Evolutionary conservation across 2,113 vertebrate genomes (phyloP).

Genomic region (Hydropotes inermis): DNA sequence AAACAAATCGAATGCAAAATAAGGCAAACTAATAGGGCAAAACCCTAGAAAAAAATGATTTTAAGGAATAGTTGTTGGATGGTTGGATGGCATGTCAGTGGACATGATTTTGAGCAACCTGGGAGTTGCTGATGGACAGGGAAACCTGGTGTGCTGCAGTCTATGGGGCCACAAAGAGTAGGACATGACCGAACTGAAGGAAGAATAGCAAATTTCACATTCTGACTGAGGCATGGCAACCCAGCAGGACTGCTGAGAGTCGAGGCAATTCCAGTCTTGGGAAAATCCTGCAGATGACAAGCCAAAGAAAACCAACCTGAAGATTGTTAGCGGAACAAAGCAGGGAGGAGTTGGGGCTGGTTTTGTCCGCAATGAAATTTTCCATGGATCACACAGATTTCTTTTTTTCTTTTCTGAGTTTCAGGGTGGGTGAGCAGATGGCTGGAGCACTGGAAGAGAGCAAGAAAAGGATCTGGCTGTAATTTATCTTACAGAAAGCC

Average conservation of each 20-base stretch:
- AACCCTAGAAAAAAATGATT: not conserved
- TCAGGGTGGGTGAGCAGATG: not conserved
- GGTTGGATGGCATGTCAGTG: not conserved
- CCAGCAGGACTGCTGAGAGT: constrained; percentile 8
- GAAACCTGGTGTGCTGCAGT: not conserved
- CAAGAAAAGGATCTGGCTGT: not conserved
- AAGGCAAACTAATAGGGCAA: constrained; percentile 19
- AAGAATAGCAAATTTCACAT: constrained; percentile 1
- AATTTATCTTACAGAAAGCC: not conserved
- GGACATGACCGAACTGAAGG: not conserved
- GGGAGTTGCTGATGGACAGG: not conserved
- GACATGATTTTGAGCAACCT: not conserved
- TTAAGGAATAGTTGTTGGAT: not conserved
- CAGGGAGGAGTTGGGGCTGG: not conserved
- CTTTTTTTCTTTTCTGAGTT: constrained; percentile 7
- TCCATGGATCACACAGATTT: constrained; percentile 6
- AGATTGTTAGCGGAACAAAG: constrained; percentile 34
- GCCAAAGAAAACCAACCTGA: constrained; percentile 42
- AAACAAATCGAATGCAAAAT: constrained; percentile 37
- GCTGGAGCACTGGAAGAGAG: not conserved
- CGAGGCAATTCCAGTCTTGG: not conserved
- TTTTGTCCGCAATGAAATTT: not conserved
- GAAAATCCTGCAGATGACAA: constrained; percentile 35
- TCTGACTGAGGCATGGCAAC: not conserved
- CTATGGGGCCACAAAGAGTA: not conserved